Evolutionary conservation across 2,797 vertebrate species (phyloP).

Genomic region (Diplodus sargus): DNA sequence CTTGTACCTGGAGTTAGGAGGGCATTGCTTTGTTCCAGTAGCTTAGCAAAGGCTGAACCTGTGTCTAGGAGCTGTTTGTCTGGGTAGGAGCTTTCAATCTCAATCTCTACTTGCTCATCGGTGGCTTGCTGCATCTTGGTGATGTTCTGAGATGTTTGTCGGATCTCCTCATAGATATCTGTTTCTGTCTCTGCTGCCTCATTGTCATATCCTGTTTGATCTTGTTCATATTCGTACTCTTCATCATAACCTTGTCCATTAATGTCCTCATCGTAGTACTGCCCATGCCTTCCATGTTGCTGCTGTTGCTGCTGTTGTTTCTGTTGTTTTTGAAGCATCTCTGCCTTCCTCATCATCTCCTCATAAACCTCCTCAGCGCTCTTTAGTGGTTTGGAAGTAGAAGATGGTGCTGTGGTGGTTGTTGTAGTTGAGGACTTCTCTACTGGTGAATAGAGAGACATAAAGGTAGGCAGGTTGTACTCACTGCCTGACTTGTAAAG

Average conservation of each 20-base stretch:
- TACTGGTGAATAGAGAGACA: conserved; percentile 97
- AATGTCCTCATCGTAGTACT: conserved; percentile 80
- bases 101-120: conserved; percentile 84
- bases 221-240: conserved; percentile 86
- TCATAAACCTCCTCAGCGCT: conserved; percentile 98
- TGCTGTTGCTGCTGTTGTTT: conserved; percentile 85
- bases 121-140: conserved; percentile 87
- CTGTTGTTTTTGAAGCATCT: conserved; percentile 93
- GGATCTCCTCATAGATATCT: conserved; percentile 93
- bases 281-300: conserved; percentile 75
- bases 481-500: conserved; percentile 97
- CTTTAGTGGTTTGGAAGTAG: conserved; percentile 92
- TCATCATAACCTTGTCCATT: conserved; percentile 89
- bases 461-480: conserved; percentile 98
- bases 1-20: conserved; percentile 97
- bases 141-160: conserved; percentile 90
- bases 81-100: conserved; percentile 82
- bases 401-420: conserved; percentile 81
- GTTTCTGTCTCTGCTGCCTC: conserved; percentile 83
- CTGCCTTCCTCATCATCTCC: conserved; percentile 99
- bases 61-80: conserved; percentile 94
- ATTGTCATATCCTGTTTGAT: conserved; percentile 85
- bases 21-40: conserved; percentile 94
- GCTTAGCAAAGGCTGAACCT: conserved; percentile 92
- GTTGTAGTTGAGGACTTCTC: conserved; percentile 87